Evolutionary conservation across 1,140 invertebrate genomes (phyloP).

Genomic region (Musca vetustissima): DNA sequence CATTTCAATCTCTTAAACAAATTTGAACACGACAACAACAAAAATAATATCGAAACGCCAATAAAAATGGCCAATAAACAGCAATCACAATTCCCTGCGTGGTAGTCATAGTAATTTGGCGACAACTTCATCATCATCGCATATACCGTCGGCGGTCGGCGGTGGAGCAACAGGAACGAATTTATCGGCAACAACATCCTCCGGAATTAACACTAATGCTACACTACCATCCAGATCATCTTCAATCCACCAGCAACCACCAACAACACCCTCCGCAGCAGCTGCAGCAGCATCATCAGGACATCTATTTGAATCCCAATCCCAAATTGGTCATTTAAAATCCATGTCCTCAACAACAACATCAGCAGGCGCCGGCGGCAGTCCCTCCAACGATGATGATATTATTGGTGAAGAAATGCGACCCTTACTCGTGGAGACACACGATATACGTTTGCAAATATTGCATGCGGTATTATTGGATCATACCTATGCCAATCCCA

Average conservation of each 20-base stretch:
- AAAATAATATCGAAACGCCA: neutral
- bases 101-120: conserved; percentile 17
- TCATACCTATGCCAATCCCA: conserved; percentile 69
- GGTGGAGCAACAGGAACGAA: no score
- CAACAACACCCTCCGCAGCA: conserved; percentile 19
- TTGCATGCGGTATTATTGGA: conserved; percentile 72
- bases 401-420: conserved; percentile 55
- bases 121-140: neutral
- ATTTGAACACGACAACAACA: conserved; percentile 3
- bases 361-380: conserved; percentile 23
- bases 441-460: conserved; percentile 56
- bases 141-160: no score
- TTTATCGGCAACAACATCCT: neutral
- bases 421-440: conserved; percentile 50
- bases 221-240: no score
- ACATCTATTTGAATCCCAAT: conserved; percentile 34
- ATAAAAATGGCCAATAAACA: neutral
- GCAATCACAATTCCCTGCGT: conserved; percentile 18
- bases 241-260: neutral
- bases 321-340: conserved; percentile 3
- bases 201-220: no score
- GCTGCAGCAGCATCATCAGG: conserved; percentile 19
- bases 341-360: neutral
- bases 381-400: conserved; percentile 43
- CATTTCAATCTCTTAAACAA: neutral